phyloP scores from a whole-genome alignment of 64 coral and sea anemone genomes.

The Actinia equina region DNA sequence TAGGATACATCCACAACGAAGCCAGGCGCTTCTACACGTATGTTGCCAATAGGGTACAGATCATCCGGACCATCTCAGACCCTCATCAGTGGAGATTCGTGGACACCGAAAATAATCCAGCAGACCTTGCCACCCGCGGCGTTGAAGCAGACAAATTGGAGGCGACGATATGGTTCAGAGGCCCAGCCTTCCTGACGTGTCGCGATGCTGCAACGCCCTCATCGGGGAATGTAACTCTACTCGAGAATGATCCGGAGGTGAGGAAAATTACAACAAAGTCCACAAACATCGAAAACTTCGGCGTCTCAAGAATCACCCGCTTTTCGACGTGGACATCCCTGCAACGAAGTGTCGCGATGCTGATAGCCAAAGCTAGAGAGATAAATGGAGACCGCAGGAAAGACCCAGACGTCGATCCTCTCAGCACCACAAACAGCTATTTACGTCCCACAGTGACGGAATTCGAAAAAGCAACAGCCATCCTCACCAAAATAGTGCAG shows the following conservation, averaged over 20 bases:
- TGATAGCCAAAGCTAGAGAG: conserved; percentile 16
- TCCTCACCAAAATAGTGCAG: not conserved
- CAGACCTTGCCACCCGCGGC: conserved; percentile 22
- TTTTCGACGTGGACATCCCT: conserved; percentile 24
- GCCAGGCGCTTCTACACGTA: conserved; percentile 1
- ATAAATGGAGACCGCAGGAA: not conserved
- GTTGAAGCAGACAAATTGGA: not conserved
- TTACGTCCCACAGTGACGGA: not conserved
- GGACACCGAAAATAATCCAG: conserved; percentile 4
- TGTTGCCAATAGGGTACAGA: conserved; percentile 34
- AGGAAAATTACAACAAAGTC: not conserved
- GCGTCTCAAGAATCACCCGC: conserved; percentile 13
- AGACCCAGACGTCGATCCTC: not conserved
- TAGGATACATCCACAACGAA: conserved; percentile 30
- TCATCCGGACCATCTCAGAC: not conserved
- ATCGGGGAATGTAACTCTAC: not conserved
- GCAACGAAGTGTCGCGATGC: not conserved
- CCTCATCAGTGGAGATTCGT: conserved; percentile 37
- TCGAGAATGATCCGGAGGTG: conserved; percentile 2
- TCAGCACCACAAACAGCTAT: not conserved
- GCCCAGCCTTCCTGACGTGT: conserved; percentile 33
- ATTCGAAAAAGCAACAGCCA: not conserved
- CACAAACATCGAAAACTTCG: not conserved
- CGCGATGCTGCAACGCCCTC: not conserved
- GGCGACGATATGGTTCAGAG: conserved; percentile 21